Percentiles rank a stretch among this genome's conserved stretches.
These are phyloP conservation scores for Balanococcus diminutus DNA, from an alignment of 2,888 invertebrate genomes.

Conservation along the genomic window DNA sequence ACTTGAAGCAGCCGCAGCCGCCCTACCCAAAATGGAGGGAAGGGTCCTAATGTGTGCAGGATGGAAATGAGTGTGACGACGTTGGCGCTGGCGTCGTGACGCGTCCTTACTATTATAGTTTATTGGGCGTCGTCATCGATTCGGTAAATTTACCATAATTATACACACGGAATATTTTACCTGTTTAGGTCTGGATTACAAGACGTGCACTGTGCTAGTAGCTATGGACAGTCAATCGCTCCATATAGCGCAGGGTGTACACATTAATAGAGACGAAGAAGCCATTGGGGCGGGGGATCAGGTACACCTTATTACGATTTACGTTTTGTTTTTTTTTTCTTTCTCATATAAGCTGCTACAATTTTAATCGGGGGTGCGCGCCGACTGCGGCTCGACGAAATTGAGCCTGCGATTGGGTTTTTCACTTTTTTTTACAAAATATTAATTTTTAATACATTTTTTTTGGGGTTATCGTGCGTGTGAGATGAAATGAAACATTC, in stretches of 20 bases:
- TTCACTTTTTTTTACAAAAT: not conserved
- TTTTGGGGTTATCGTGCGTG: not conserved
- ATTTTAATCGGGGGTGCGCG: not conserved
- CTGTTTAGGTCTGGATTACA: conserved; percentile 95
- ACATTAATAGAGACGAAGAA: conserved; percentile 81
- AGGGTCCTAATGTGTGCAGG: not conserved
- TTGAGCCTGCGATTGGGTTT: too few relatives aligned
- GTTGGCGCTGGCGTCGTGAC: not conserved
- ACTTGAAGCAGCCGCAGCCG: not conserved
- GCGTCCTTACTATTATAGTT: too few relatives aligned
- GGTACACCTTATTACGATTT: conserved; percentile 66
- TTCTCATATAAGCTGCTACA: not conserved
- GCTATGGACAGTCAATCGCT: conserved; percentile 96
- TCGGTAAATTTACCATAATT: not conserved
- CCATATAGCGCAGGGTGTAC: conserved; percentile 95
- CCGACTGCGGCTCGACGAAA: too few relatives aligned
- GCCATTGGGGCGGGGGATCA: conserved; percentile 98
- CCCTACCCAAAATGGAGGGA: not conserved
- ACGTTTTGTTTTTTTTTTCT: not conserved
- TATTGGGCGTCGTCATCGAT: not conserved
- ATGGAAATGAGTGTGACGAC: not conserved
- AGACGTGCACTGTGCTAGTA: conserved; percentile 97
- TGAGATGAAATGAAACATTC: not conserved
- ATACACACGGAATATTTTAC: conserved; percentile 16
- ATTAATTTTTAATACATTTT: too few relatives aligned